Evolutionary conservation across 2,797 vertebrate genomes (phyloP), one percentile per base, ranked within the genome.

Genomic region (Sebastiscus tertius): DNA sequence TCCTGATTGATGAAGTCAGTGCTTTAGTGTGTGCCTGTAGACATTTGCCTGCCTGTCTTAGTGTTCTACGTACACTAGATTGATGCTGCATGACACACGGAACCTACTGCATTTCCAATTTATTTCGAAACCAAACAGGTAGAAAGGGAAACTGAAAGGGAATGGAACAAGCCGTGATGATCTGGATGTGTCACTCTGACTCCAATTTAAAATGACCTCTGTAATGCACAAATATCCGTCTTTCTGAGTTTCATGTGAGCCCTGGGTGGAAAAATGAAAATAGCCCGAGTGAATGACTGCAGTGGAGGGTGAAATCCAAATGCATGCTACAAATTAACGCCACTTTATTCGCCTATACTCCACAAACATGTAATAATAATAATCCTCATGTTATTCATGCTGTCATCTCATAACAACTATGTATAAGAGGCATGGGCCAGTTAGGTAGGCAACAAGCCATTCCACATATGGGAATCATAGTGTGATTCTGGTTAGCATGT

Each of bases 51-150:
- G 77, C 75, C 59, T 52, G 66, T 83, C 49, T 67, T 33, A 27
- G 62, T 65, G 55, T 59, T 68, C 52, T 76, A 42, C 59, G 42
- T 27, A 63, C 85, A 81, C 72, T 58, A 73, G 71, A 78, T 72
- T 39, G 36, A 73, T 66, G 42, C 70, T 86, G 88, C 84, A 89
- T 90, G 86, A 78, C 16, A 66, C 77, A 80, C 55, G 62, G 31
- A 8, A 54, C 65, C 12, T 24, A n/a, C 52, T 31, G 8, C 42
- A 70, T 76, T 66, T 89, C 33, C 34, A 46, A 59, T 77, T 83
- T 22, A 86, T 63, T 83, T 83, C 5, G 29, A 77, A 80, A 46
- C 70, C 66, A 83, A 42, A 68, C 27, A 54, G 56, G 63, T 33
- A 18, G 34, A 77, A 74, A 52, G 8, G 6, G 3, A 52, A 52